Evolutionary conservation across 2,888 invertebrate genomes (phyloP).

Genomic region (Sinelater perroti): DNA sequence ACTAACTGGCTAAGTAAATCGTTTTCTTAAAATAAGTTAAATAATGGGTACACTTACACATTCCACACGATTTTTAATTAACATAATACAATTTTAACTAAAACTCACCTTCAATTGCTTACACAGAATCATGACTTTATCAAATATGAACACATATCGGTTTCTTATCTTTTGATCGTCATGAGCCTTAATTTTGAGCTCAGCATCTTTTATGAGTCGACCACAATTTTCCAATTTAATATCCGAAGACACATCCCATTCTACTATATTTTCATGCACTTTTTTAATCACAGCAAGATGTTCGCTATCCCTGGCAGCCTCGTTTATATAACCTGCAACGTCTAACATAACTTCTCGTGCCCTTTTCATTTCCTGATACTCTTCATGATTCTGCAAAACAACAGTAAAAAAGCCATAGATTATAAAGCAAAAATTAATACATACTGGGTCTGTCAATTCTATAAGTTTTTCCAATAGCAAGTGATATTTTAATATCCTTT

Average conservation of each 20-base stretch:
- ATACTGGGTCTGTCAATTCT: slow-evolving; percentile 83
- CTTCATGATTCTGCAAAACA: slow-evolving; percentile 76
- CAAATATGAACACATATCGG: slow-evolving; percentile 96
- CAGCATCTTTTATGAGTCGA: slow-evolving; percentile 90
- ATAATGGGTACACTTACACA: too few relatives aligned
- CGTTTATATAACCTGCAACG: slow-evolving; percentile 96
- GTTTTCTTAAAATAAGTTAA: too few relatives aligned
- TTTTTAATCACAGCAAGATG: slow-evolving; percentile 88
- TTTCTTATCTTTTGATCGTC: slow-evolving; percentile 85
- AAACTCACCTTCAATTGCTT: slow-evolving; percentile 79
- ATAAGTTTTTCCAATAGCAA: slow-evolving; percentile 89
- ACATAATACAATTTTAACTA: too few relatives aligned
- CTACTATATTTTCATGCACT: slow-evolving; percentile 87
- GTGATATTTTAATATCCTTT: slow-evolving; percentile 97
- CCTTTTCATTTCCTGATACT: slow-evolving; percentile 80
- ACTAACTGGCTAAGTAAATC: too few relatives aligned
- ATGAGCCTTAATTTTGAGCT: slow-evolving; percentile 89
- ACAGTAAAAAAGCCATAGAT: neutral
- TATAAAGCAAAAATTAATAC: slow-evolving; percentile 43
- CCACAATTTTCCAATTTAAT: slow-evolving; percentile 90
- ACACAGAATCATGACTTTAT: slow-evolving; percentile 94
- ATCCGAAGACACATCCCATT: slow-evolving; percentile 82
- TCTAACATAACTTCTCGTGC: slow-evolving; percentile 97
- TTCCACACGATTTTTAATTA: too few relatives aligned
- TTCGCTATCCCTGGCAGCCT: slow-evolving; percentile 96